A percentile compares a stretch with the other conserved stretches of the same genome.
phyloP scores from a whole-genome alignment of 2,113 vertebrate genomes.

The Orthonyx spaldingii region DNA sequence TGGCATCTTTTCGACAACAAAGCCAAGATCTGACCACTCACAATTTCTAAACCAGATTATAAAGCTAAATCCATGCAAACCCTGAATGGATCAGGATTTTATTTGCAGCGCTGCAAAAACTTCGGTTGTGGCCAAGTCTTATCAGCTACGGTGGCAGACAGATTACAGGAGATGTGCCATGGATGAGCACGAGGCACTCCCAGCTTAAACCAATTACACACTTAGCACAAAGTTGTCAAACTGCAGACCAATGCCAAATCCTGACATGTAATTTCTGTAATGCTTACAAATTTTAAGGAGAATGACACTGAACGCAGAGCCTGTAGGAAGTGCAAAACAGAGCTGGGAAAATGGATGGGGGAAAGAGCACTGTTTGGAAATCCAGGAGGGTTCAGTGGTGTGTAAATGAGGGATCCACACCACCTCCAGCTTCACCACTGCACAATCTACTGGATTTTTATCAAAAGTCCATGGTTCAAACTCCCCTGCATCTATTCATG shows the following conservation, averaged over 20 bases:
- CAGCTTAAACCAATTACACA: conserved; percentile 77
- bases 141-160: conserved; percentile 68
- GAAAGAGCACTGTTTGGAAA: neutral
- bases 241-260: conserved; percentile 59
- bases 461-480: neutral
- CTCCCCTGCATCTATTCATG: neutral
- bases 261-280: neutral
- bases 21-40: conserved; percentile 80
- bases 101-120: conserved; percentile 71
- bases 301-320: neutral
- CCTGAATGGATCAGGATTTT: conserved; percentile 86
- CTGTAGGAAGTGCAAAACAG: neutral
- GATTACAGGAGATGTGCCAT: conserved; percentile 72
- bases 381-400: neutral
- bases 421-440: no score
- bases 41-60: conserved; percentile 86
- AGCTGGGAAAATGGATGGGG: neutral
- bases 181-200: conserved; percentile 59
- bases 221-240: conserved; percentile 68
- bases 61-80: conserved; percentile 83
- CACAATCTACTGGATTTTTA: neutral
- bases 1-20: conserved; percentile 56
- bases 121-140: conserved; percentile 73
- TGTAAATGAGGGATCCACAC: neutral
- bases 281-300: neutral